Conservation (phyloP, 2,888 invertebrate genomes). For the Oligia latruncula region DNA sequence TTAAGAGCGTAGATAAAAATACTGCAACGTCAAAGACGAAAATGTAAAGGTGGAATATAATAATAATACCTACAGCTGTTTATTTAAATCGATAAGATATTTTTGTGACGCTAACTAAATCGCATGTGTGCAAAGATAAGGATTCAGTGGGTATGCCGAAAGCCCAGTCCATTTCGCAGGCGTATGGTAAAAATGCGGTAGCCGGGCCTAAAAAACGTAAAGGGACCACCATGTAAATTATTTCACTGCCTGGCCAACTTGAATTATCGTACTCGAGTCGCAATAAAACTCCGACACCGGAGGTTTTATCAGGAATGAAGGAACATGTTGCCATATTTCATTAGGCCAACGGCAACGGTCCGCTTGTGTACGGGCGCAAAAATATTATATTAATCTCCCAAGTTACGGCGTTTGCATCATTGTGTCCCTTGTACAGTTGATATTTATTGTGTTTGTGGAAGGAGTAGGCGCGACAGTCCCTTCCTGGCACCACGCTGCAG, state of each 20-base stretch:
- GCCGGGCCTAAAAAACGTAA: slow-evolving; percentile 79
- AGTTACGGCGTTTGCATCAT: slow-evolving; percentile 82
- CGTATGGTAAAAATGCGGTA: slow-evolving; percentile 81
- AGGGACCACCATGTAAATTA: slow-evolving; percentile 87
- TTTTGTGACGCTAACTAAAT: slow-evolving; percentile 65
- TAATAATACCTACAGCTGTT: slow-evolving; percentile 38
- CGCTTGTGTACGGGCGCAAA: slow-evolving; percentile 83
- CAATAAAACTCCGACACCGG: slow-evolving; percentile 86
- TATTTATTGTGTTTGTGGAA: slow-evolving; percentile 80
- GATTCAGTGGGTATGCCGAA: slow-evolving; percentile 62
- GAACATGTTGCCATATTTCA: slow-evolving; percentile 88
- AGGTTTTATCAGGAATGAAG: slow-evolving; percentile 87
- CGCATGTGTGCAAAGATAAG: slow-evolving; percentile 69
- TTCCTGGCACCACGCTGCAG: slow-evolving; percentile 73
- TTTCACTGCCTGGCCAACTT: slow-evolving; percentile 82
- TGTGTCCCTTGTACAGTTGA: slow-evolving; percentile 80
- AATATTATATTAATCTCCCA: slow-evolving; percentile 87
- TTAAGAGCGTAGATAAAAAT: slow-evolving; percentile 22
- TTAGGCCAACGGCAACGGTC: slow-evolving; percentile 83
- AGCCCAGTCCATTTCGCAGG: slow-evolving; percentile 65
- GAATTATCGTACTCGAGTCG: slow-evolving; percentile 84
- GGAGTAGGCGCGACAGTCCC: slow-evolving; percentile 77
- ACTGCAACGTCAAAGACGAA: slow-evolving; percentile 18
- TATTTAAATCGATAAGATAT: slow-evolving; percentile 64
- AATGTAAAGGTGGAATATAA: slow-evolving; percentile 33